Evolutionary conservation across 1,140 invertebrate genomes (phyloP), one percentile per base, ranked within the genome.

Genomic region (Chrysopa pallens): DNA sequence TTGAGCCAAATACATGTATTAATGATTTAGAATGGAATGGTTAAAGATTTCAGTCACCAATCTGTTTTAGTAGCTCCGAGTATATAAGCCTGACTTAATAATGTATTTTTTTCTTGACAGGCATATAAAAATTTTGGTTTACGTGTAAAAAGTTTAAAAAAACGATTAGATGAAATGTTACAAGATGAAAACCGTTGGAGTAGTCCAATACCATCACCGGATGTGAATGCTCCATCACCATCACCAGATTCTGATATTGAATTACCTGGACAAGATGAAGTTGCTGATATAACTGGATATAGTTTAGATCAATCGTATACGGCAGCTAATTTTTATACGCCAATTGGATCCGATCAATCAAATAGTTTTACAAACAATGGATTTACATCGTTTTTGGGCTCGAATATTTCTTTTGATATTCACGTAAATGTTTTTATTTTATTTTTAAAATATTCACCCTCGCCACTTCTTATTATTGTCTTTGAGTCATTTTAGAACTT

Each of bases 71-170:
- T n/a, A n/a, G n/a, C n/a, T n/a, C n/a, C n/a, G n/a, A n/a, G n/a
- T n/a, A n/a, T n/a, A n/a, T n/a, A n/a, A n/a, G n/a, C n/a, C n/a
- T 45, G 13, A 11, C 17, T 23, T 23, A 23, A 23, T 23, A 23
- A 3, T 23, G 17, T 3, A 40, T 29, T 13, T 38, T 45, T 39
- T 7, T 48, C 9, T 52, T 53, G 58, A 29, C 51, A 91, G 86
- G 89, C 90, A 6, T 95, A 93, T 56, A 85, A 84, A 64, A 90
- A 85, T 55, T 94, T 92, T 69, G 84, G 84, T 2, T 76, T 74
- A 33, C 69, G 86, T 50, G 84, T 94, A 0, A 84, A 87, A 56
- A 76, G 74, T 42, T 68, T 93, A 14, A 83, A 90, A 56, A 76
- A 81, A 36, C 88, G 86, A 57, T 56, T 93, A 33, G 82, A 84